phyloP scores from a whole-genome alignment of 2,797 vertebrate species.

The Pogonophryne albipinna region DNA sequence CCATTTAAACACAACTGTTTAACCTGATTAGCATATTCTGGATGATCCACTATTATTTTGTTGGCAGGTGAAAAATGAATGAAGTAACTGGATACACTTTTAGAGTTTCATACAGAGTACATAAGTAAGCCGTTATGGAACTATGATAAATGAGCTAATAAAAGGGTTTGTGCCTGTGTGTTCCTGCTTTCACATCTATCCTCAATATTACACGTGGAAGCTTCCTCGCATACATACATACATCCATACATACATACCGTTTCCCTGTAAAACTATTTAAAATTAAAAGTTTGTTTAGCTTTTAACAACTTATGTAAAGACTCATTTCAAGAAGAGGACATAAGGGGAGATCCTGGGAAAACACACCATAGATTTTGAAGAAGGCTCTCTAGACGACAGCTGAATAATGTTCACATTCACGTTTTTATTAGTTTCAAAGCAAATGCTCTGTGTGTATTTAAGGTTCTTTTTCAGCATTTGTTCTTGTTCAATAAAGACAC shows the following conservation, averaged over 20 bases:
- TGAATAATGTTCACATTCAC: not conserved
- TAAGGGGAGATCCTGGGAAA: not conserved
- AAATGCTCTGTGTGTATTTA: too few relatives aligned
- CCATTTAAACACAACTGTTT: constrained; percentile 32
- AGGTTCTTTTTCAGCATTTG: not conserved
- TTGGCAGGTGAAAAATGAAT: constrained; percentile 46
- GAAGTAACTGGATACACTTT: constrained; percentile 50
- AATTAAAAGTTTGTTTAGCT: constrained; percentile 8
- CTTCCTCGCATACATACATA: not conserved
- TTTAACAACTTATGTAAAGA: not conserved
- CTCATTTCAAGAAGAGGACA: constrained; percentile 1
- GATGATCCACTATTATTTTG: constrained; percentile 27
- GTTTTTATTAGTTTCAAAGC: constrained; percentile 1
- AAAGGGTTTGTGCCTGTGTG: constrained; percentile 5
- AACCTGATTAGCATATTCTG: constrained; percentile 44
- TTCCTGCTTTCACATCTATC: constrained; percentile 15
- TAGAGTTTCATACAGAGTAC: constrained; percentile 28
- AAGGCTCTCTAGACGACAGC: not conserved
- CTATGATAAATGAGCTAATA: constrained; percentile 49
- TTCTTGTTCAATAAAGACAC: constrained; percentile 46
- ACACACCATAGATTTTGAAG: not conserved
- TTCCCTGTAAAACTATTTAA: constrained; percentile 16
- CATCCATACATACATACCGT: too few relatives aligned
- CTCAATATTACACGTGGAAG: constrained; percentile 10
- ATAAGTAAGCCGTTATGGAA: constrained; percentile 54